These are phyloP conservation scores for Casuarius casuarius DNA, from an alignment of 2,113 vertebrate genomes.

Conservation along the genomic window DNA sequence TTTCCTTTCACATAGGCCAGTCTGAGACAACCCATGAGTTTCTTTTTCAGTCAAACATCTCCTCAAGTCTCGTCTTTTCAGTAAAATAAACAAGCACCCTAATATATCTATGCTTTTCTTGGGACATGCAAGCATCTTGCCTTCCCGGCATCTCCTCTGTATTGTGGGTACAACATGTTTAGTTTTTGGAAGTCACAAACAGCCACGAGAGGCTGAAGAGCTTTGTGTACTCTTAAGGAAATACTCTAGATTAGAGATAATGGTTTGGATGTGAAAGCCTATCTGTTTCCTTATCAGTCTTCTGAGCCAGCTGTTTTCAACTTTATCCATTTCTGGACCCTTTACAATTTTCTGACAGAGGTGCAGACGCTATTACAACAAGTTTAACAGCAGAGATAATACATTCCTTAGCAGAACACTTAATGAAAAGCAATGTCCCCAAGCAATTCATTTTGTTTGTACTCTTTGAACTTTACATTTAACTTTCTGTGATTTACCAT, in stretches of 20 bases:
- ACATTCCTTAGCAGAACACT: not conserved
- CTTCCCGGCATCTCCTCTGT: not conserved
- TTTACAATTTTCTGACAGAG: not conserved
- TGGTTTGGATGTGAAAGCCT: not conserved
- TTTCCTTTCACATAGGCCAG: not conserved
- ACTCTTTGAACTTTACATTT: not conserved
- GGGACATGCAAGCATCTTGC: rapidly evolving
- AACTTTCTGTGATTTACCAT: not conserved
- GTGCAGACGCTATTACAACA: not conserved
- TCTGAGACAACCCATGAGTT: not conserved
- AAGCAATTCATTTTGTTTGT: not conserved
- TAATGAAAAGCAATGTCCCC: not conserved
- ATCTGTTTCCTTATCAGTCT: not conserved
- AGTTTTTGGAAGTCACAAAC: not conserved
- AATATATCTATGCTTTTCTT: not conserved
- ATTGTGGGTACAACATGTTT: not conserved
- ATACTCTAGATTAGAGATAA: not conserved
- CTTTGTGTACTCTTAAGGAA: not conserved
- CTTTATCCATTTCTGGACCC: not conserved
- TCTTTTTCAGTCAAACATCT: not conserved
- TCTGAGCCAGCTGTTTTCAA: not conserved
- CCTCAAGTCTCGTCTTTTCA: not conserved
- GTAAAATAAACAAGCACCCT: not conserved
- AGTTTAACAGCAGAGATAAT: not conserved
- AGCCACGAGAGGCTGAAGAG: not conserved